These are phyloP conservation scores for Chrysoperla carnea DNA, from an alignment of 1,140 invertebrate genomes.

Conservation along the genomic window DNA sequence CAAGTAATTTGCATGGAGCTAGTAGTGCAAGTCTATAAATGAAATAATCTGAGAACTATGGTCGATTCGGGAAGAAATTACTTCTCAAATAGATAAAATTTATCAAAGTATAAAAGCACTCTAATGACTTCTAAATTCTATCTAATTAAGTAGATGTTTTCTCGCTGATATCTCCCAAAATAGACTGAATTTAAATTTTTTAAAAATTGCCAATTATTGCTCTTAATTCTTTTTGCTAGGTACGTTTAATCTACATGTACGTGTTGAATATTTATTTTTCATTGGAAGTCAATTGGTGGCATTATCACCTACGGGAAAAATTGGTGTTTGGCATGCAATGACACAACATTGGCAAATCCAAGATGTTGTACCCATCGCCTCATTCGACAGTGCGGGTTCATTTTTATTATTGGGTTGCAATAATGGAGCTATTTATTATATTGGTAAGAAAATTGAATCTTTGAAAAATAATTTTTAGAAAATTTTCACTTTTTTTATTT, in stretches of 20 bases:
- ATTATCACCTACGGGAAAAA: constrained; percentile 84
- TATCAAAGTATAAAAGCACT: too few species aligned
- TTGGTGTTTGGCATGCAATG: constrained; percentile 97
- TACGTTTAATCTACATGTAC: constrained; percentile 78
- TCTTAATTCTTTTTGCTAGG: constrained; percentile 28
- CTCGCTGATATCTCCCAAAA: too few species aligned
- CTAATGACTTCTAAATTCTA: too few species aligned
- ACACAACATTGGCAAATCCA: constrained; percentile 97
- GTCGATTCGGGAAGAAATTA: too few species aligned
- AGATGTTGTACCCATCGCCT: constrained; percentile 85
- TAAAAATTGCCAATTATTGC: too few species aligned
- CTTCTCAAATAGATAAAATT: too few species aligned
- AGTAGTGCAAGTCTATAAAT: too few species aligned
- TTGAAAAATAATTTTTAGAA: constrained; percentile 6
- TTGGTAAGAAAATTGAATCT: constrained; percentile 39
- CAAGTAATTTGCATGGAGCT: too few species aligned
- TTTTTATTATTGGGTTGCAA: constrained; percentile 87
- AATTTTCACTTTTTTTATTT: not conserved
- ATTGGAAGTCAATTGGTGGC: constrained; percentile 94
- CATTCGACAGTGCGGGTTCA: constrained; percentile 91
- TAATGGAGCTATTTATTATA: constrained; percentile 95
- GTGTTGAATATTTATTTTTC: constrained; percentile 91
- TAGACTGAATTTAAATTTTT: too few species aligned
- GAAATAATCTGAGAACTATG: too few species aligned
- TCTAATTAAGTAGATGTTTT: too few species aligned